Percentiles rank a stretch among this genome's conserved stretches.
These are phyloP conservation scores for Cephus cinctus DNA, from an alignment of 1,140 invertebrate genomes.

Conservation along the genomic window DNA sequence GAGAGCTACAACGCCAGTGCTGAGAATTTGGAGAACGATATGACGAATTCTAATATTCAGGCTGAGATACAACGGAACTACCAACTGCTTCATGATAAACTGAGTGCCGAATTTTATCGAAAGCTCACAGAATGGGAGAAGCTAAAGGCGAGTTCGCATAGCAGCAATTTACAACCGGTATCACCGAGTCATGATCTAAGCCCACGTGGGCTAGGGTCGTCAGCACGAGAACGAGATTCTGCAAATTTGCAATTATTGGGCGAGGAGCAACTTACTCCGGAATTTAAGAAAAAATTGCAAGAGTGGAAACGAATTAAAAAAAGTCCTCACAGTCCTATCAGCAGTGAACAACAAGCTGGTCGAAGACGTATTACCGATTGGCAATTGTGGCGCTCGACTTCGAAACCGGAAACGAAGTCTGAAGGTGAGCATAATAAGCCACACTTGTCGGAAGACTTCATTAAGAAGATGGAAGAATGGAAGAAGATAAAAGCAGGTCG, in stretches of 20 bases:
- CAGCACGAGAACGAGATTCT: slow-evolving; percentile 26
- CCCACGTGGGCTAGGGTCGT: too few relatives aligned
- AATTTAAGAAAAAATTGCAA: slow-evolving; percentile 78
- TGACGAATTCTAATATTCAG: slow-evolving; percentile 32
- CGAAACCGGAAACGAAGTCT: slow-evolving; percentile 45
- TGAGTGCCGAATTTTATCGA: slow-evolving; percentile 70
- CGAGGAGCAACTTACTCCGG: slow-evolving; percentile 70
- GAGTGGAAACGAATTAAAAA: slow-evolving; percentile 83
- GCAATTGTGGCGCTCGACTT: slow-evolving; percentile 61
- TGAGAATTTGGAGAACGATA: slow-evolving; percentile 31
- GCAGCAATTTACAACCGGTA: slow-evolving; percentile 2
- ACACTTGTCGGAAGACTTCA: slow-evolving; percentile 67
- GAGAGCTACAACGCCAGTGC: slow-evolving; percentile 34
- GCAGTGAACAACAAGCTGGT: slow-evolving; percentile 35
- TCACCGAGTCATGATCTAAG: slow-evolving; percentile 16
- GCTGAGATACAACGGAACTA: slow-evolving; percentile 63
- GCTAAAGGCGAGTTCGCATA: slow-evolving; percentile 44
- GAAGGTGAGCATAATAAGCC: slow-evolving; percentile 56
- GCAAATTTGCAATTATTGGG: slow-evolving; percentile 39
- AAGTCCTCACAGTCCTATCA: slow-evolving; percentile 37
- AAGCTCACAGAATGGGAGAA: slow-evolving; percentile 74
- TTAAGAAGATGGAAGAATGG: slow-evolving; percentile 70
- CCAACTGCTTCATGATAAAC: slow-evolving; percentile 65
- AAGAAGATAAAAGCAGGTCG: slow-evolving; percentile 58
- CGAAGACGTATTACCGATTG: slow-evolving; percentile 66